Evolutionary conservation across 2,113 vertebrate genomes (phyloP).

Genomic region (Carlito syrichta): DNA sequence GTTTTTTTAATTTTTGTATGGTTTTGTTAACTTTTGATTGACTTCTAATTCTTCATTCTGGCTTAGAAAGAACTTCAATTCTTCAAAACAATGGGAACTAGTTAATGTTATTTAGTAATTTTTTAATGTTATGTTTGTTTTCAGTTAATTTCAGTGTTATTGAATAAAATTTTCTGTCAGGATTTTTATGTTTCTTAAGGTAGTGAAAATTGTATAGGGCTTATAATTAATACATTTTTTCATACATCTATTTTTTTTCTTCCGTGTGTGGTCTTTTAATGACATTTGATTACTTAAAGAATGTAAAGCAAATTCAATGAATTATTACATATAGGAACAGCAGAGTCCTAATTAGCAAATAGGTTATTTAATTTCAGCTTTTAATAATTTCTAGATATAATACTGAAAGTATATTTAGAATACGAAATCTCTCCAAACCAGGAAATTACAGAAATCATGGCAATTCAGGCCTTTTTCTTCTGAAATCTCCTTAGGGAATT

Average conservation of each 20-base stretch:
- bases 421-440: background rate
- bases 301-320: background rate
- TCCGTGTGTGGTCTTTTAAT: background rate
- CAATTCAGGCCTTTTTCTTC: background rate
- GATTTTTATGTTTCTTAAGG: constrained; percentile 7
- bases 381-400: constrained; percentile 6
- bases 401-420: background rate
- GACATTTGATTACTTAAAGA: background rate
- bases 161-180: background rate
- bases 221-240: background rate
- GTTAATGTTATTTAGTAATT: background rate
- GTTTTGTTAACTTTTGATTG: background rate
- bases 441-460: background rate
- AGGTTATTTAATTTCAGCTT: background rate
- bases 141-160: background rate
- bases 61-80: background rate
- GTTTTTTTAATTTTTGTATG: background rate
- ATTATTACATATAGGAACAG: background rate
- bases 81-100: background rate
- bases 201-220: background rate
- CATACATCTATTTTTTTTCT: background rate
- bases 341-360: background rate
- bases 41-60: background rate
- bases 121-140: background rate
- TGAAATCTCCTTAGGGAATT: constrained; percentile 2